Percentiles rank a stretch among this genome's conserved stretches.
phyloP scores from a whole-genome alignment of 2,888 invertebrate genomes.

The Drosophila meridionalis region DNA sequence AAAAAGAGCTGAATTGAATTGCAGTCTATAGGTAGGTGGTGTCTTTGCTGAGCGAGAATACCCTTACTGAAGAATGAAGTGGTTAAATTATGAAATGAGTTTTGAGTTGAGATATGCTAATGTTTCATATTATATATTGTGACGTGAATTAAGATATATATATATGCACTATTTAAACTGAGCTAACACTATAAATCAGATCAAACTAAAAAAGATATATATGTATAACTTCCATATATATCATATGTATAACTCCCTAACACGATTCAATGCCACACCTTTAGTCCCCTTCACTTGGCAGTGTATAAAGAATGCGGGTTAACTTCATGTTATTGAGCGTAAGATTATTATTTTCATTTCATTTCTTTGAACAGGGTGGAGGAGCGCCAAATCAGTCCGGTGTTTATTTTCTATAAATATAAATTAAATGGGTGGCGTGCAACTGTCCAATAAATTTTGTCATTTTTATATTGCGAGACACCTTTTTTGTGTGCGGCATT shows the following conservation, averaged over 20 bases:
- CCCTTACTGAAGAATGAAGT: background rate
- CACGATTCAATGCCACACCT: background rate
- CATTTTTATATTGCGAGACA: conserved; percentile 75
- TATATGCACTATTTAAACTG: too few relatives aligned
- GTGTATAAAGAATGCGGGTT: conserved; percentile 6
- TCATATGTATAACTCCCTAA: too few relatives aligned
- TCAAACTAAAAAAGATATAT: too few relatives aligned
- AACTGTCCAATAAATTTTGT: conserved; percentile 83
- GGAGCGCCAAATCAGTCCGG: conserved; percentile 49
- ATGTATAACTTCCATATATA: too few relatives aligned
- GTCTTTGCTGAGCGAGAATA: conserved; percentile 7
- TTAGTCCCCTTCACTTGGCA: background rate
- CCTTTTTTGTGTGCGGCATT: conserved; percentile 70
- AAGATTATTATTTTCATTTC: conserved; percentile 35
- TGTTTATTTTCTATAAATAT: conserved; percentile 77
- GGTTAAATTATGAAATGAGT: too few relatives aligned
- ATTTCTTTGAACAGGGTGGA: conserved; percentile 14
- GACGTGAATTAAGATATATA: too few relatives aligned
- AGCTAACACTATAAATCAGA: too few relatives aligned
- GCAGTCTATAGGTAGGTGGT: conserved; percentile 8
- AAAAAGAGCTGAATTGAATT: conserved; percentile 24
- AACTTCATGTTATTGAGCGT: conserved; percentile 6
- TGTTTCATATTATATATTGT: too few relatives aligned
- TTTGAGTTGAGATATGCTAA: too few relatives aligned
- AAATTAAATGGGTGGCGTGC: conserved; percentile 83